Conservation (phyloP, 1,140 invertebrate genomes). For the Mactra quadrangularis region DNA sequence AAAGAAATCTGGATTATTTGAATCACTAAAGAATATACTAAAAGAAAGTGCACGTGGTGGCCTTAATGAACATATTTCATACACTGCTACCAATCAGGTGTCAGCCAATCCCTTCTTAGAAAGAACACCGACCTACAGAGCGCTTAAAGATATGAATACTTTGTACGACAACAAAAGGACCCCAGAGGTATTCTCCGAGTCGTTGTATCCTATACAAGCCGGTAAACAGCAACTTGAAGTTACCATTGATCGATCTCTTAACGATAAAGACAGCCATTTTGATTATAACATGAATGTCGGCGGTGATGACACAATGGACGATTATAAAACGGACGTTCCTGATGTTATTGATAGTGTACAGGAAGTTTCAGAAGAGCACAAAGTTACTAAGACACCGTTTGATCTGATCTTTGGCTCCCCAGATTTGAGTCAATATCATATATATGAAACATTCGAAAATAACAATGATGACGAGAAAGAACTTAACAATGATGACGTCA, state of each 20-base stretch:
- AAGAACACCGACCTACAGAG: background rate
- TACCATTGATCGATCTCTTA: background rate
- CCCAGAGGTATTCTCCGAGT: slow-evolving; percentile 13
- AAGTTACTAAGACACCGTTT: background rate
- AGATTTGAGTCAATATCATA: background rate
- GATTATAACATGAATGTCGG: background rate
- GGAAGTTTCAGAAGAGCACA: background rate
- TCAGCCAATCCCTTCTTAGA: background rate
- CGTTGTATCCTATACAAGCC: background rate
- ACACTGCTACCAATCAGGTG: background rate
- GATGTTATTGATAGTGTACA: background rate
- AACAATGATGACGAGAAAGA: background rate
- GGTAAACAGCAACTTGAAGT: slow-evolving; percentile 21
- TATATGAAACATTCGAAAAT: background rate
- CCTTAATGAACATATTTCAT: background rate
- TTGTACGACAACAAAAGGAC: background rate
- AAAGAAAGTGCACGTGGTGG: too few species aligned
- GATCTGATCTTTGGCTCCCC: slow-evolving; percentile 2
- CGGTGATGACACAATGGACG: background rate
- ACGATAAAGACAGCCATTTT: background rate
- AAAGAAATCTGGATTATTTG: background rate
- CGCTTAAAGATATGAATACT: background rate
- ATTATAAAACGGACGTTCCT: background rate
- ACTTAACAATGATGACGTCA: too few species aligned
- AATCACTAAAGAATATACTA: background rate